Conservation (phyloP, 2,113 vertebrate genomes). For the Mola mola region DNA sequence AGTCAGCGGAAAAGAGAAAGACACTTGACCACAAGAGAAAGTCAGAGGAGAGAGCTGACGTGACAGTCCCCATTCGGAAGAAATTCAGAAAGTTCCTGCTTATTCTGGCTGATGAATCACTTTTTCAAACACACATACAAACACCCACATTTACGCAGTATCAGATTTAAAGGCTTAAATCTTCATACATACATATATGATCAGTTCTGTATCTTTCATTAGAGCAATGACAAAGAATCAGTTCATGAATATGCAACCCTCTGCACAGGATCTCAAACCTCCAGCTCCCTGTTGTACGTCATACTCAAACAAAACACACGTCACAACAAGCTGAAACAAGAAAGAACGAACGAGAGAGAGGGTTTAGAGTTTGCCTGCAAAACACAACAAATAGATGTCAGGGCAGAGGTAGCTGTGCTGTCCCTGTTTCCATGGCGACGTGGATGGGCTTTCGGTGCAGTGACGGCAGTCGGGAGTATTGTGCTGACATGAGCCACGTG, state of each 20-base stretch:
- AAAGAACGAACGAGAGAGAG: background rate
- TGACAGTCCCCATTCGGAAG: conserved; percentile 10
- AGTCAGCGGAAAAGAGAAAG: conserved; percentile 5
- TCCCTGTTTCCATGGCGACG: conserved; percentile 83
- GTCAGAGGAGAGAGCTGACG: conserved; percentile 4
- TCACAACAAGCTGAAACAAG: background rate
- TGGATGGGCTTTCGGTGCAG: conserved; percentile 72
- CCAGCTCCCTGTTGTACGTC: conserved; percentile 34
- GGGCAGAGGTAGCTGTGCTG: conserved; percentile 69
- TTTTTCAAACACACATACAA: too few relatives aligned
- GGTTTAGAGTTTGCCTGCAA: conserved; percentile 47
- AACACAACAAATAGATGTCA: conserved; percentile 56
- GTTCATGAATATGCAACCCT: conserved; percentile 11
- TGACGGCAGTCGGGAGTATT: conserved; percentile 71
- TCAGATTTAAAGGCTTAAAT: background rate
- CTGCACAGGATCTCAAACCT: conserved; percentile 19
- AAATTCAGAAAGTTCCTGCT: background rate
- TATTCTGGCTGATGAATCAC: background rate
- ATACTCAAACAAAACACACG: conserved; percentile 1
- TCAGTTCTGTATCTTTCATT: conserved; percentile 27
- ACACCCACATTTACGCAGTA: too few relatives aligned
- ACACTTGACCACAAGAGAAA: conserved; percentile 17
- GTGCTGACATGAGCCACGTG: conserved; percentile 67
- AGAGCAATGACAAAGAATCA: conserved; percentile 5
- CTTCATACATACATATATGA: background rate